phyloP scores from a whole-genome alignment of 2,797 vertebrate genomes.

The Brachyalestes nurse region DNA sequence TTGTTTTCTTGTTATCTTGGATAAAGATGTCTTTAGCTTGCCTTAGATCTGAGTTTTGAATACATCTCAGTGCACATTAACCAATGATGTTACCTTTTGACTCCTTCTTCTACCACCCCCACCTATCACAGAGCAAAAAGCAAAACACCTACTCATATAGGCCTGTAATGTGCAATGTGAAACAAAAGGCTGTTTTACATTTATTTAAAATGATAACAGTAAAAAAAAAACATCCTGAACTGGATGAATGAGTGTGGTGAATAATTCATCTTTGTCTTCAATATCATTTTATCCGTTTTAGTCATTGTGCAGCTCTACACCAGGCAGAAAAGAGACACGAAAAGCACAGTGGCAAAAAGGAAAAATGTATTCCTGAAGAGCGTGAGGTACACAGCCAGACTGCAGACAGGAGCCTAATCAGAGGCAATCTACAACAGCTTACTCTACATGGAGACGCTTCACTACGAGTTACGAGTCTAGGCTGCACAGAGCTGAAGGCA shows the following conservation, averaged over 20 bases:
- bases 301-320: neutral
- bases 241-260: neutral
- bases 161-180: no score
- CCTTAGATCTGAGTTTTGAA: no score
- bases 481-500: slow-evolving; percentile 4
- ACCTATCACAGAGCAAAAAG: neutral
- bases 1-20: no score
- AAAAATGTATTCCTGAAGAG: slow-evolving; percentile 18
- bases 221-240: neutral
- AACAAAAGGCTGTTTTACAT: neutral
- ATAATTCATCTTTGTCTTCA: neutral
- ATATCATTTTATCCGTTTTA: neutral
- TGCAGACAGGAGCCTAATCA: slow-evolving; percentile 18
- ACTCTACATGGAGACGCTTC: slow-evolving; percentile 36
- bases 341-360: neutral
- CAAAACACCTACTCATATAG: neutral
- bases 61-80: no score
- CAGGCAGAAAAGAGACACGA: neutral
- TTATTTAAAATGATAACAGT: neutral
- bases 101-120: no score
- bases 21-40: no score
- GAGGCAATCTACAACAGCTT: slow-evolving; percentile 46
- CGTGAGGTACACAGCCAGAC: slow-evolving; percentile 14
- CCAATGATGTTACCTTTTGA: no score
- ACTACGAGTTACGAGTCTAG: slow-evolving; percentile 47